A percentile compares a stretch with the other conserved stretches of the same genome.
These are phyloP conservation scores for Batillaria attramentaria DNA, from an alignment of 1,140 invertebrate genomes.

Conservation along the genomic window DNA sequence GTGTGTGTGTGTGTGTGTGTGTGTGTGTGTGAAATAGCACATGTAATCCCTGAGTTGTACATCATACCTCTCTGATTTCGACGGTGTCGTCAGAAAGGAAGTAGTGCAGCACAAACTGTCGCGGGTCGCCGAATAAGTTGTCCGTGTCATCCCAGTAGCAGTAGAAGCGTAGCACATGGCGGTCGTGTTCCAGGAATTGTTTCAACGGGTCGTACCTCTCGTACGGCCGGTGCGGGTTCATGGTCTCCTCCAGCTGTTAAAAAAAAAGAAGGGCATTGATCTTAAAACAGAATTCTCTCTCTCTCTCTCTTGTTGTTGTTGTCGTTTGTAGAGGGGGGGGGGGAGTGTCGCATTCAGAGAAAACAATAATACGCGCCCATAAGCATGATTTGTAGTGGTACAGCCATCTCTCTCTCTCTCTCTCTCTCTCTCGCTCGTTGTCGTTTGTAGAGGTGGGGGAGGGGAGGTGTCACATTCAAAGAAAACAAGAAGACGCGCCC, in stretches of 20 bases:
- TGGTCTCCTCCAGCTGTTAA: constrained; percentile 67
- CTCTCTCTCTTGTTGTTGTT: too few species aligned
- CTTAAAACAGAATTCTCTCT: too few species aligned
- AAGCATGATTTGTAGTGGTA: background rate
- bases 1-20: too few species aligned
- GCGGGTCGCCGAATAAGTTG: constrained; percentile 69
- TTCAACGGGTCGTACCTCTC: constrained; percentile 71
- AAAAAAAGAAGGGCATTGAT: too few species aligned
- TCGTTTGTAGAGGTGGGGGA: too few species aligned
- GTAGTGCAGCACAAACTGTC: constrained; percentile 71
- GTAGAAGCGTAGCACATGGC: constrained; percentile 71
- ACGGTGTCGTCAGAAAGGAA: constrained; percentile 72
- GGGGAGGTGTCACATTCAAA: too few species aligned
- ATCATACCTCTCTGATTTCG: constrained; percentile 69
- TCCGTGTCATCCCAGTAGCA: constrained; percentile 72
- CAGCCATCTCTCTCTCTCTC: background rate
- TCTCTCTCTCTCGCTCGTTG: background rate
- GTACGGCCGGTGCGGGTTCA: constrained; percentile 71
- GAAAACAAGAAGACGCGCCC: too few species aligned
- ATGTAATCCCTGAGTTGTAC: too few species aligned
- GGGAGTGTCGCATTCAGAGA: too few species aligned
- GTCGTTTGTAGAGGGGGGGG: too few species aligned
- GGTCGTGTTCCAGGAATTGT: constrained; percentile 71
- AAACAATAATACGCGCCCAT: background rate
- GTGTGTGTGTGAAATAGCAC: background rate